Evolutionary conservation across 2,113 vertebrate species (phyloP), one percentile per base, ranked within the genome.

Genomic region (Limnothrissa miodon): DNA sequence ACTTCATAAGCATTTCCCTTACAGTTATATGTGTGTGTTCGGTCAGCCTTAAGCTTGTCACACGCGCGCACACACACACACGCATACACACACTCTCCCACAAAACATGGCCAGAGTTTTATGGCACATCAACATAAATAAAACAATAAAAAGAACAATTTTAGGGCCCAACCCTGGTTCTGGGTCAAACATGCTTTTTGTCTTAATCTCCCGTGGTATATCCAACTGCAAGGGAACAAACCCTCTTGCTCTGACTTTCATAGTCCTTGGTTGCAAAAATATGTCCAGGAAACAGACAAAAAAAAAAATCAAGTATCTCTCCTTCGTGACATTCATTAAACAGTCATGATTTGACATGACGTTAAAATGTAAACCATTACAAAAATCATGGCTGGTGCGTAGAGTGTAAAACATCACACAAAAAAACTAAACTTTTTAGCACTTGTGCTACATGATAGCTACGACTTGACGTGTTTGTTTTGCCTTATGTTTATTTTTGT

Each of bases 81-180:
- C 29, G 36, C 29, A 83, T 36, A 84, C 51, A 53, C 79, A 78
- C 78, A 85, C 80, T 80, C 85, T 80, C 82, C 39, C 70, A 74
- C 78, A 78, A 21, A 33, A 82, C 78, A 74, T 53, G 66, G 66
- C 81, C 81, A 78, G 48, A 82, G 84, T 84, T 70, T 79, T 82
- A 82, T 74, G 85, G 82, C 66, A 74, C 66, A 74, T 36, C 0
- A 74, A 74, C 66, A 74, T 1, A 74, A 74, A 74, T 74, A 33
- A 70, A 74, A 74, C 33, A 74, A 17, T 74, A 74, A 36, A 56
- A 74, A 74, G 66, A 74, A 74, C 59, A 11, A 74, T 74, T 13
- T 36, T 11, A 74, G 33, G 33, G 56, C 78, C 88, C 86, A 85
- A 89, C 86, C 88, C 86, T 89, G 88, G 88, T 89, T 86, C 88